Conservation (phyloP, 2,113 vertebrate species). For the Pterocles gutturalis region DNA sequence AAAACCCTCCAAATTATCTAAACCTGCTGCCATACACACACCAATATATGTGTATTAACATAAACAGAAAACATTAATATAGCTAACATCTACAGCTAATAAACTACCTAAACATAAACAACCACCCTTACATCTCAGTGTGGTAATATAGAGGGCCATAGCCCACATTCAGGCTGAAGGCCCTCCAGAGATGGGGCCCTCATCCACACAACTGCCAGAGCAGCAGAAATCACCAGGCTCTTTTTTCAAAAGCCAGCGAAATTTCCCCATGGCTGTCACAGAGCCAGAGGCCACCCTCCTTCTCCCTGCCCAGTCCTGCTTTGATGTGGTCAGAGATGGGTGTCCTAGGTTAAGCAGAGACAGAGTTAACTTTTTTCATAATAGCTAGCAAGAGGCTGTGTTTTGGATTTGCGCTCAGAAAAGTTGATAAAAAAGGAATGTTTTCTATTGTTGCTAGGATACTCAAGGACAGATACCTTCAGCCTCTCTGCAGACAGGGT, state of each 20-base stretch:
- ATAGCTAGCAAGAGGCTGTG: too few relatives aligned
- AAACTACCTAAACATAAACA: background rate
- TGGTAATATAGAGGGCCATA: background rate
- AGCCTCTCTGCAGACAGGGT: too few relatives aligned
- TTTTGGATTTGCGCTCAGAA: too few relatives aligned
- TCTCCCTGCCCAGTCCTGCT: background rate
- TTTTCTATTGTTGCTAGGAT: too few relatives aligned
- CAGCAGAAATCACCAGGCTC: background rate
- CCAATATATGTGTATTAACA: rapidly evolving
- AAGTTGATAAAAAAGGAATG: too few relatives aligned
- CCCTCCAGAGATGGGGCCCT: background rate
- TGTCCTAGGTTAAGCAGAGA: too few relatives aligned
- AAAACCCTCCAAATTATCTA: background rate
- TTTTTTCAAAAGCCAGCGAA: background rate
- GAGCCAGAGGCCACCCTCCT: background rate
- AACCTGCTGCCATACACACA: background rate
- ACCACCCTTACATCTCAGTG: background rate
- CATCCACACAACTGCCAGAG: background rate
- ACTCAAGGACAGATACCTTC: too few relatives aligned
- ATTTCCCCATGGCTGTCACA: background rate
- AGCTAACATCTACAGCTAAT: background rate
- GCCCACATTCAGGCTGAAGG: background rate
- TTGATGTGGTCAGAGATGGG: background rate
- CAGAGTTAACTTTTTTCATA: too few relatives aligned
- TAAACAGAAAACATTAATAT: background rate